These are phyloP conservation scores for Campopleginae sp. DNA, from an alignment of 2,888 invertebrate species.

Conservation along the genomic window DNA sequence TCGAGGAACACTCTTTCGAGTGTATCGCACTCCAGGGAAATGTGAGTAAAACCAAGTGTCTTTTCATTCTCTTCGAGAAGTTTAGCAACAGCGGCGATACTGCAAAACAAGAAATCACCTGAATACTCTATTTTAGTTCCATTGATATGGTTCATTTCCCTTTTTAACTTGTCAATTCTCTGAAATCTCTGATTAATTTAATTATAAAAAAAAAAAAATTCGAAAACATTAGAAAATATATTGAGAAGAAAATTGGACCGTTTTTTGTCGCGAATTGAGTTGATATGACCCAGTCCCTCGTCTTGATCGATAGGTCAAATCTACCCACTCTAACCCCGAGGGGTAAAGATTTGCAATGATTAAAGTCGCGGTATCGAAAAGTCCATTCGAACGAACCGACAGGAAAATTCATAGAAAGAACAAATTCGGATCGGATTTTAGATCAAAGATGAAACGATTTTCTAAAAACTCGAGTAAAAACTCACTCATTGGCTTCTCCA, in stretches of 20 bases:
- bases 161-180: not conserved
- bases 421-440: not conserved
- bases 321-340: too few relatives aligned
- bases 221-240: too few relatives aligned
- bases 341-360: too few relatives aligned
- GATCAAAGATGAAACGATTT: not conserved
- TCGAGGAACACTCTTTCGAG: slow-evolving; percentile 88
- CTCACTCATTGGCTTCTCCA: slow-evolving; percentile 86
- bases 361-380: too few relatives aligned
- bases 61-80: slow-evolving; percentile 85
- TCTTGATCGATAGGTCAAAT: too few relatives aligned
- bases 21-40: slow-evolving; percentile 87
- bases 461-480: slow-evolving; percentile 56
- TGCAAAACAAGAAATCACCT: slow-evolving; percentile 73
- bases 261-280: too few relatives aligned
- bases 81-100: slow-evolving; percentile 85
- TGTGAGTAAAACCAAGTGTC: slow-evolving; percentile 84
- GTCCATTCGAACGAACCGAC: too few relatives aligned
- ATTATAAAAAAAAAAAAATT: too few relatives aligned
- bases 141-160: not conserved
- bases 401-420: not conserved
- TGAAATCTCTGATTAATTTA: not conserved
- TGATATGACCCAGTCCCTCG: too few relatives aligned
- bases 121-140: slow-evolving; percentile 71
- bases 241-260: too few relatives aligned